Percentiles rank a stretch among this genome's conserved stretches.
Conservation (phyloP, 2,888 invertebrate genomes). For the Parelbella ahira region DNA sequence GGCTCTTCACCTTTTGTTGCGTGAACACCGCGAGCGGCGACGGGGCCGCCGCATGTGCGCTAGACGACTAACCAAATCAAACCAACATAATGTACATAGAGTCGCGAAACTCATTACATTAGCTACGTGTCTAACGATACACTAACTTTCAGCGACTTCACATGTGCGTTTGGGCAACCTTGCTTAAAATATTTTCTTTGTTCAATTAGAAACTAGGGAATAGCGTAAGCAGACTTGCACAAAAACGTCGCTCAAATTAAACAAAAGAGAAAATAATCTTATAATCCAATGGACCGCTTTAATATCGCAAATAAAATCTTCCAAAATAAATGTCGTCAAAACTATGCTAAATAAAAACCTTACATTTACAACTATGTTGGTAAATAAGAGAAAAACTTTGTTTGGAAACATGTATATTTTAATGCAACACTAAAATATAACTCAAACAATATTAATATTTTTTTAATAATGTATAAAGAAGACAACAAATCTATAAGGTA, state of each 20-base stretch:
- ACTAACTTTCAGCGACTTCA: slow-evolving; percentile 15
- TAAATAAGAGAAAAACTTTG: slow-evolving; percentile 41
- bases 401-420: slow-evolving; percentile 68
- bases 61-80: slow-evolving; percentile 68
- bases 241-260: slow-evolving; percentile 50
- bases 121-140: slow-evolving; percentile 17
- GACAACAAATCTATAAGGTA: slow-evolving; percentile 46
- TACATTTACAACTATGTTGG: too few relatives aligned
- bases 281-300: slow-evolving; percentile 34
- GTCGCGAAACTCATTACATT: slow-evolving; percentile 23
- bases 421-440: slow-evolving; percentile 72
- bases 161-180: background rate
- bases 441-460: slow-evolving; percentile 51
- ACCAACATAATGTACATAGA: slow-evolving; percentile 61
- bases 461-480: slow-evolving; percentile 40
- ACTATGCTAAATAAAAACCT: slow-evolving; percentile 50
- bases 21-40: slow-evolving; percentile 66
- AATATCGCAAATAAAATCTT: slow-evolving; percentile 63
- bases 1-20: slow-evolving; percentile 55
- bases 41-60: slow-evolving; percentile 56
- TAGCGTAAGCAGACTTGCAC: slow-evolving; percentile 65
- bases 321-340: slow-evolving; percentile 75
- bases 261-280: slow-evolving; percentile 36
- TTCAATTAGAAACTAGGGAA: background rate
- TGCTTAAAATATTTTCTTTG: background rate